Evolutionary conservation across 1,140 invertebrate species (phyloP).

Genomic region (Psix sp.): DNA sequence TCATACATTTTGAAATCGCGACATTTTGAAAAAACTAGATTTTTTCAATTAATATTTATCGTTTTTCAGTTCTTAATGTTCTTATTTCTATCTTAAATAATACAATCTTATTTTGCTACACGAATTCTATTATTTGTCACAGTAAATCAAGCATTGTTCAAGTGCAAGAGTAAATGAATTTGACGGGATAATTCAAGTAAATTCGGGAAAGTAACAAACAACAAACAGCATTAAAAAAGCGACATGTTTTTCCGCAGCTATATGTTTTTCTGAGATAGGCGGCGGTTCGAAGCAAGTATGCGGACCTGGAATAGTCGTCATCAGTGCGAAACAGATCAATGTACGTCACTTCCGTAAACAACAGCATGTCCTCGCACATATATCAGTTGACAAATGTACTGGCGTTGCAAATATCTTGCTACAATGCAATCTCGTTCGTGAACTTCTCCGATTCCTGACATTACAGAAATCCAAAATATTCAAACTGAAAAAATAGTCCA

Average conservation of each 20-base stretch:
- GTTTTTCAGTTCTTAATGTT: no score
- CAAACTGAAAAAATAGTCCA: no score
- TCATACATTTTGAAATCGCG: no score
- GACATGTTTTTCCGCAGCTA: constrained; percentile 21
- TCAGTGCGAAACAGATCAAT: constrained; percentile 50
- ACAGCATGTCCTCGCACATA: constrained; percentile 32
- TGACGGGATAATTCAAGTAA: constrained; percentile 18
- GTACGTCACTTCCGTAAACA: constrained; percentile 62
- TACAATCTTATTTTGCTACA: no score
- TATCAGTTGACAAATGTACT: constrained; percentile 40
- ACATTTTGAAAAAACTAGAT: no score
- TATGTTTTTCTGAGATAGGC: constrained; percentile 17
- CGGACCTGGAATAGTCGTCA: constrained; percentile 41
- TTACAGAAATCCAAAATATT: no score
- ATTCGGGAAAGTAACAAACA: constrained; percentile 22
- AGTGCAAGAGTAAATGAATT: constrained; percentile 31
- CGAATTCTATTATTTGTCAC: no score
- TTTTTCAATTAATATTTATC: no score
- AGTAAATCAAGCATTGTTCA: constrained; percentile 9
- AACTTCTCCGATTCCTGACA: not conserved
- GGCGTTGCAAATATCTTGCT: constrained; percentile 12
- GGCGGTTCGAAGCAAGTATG: constrained; percentile 18
- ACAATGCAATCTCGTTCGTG: constrained; percentile 7
- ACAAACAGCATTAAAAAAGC: constrained; percentile 11
- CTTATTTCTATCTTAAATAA: no score